Evolutionary conservation across 2,888 invertebrate species (phyloP).

Genomic region (Yponomeuta plumbellus): DNA sequence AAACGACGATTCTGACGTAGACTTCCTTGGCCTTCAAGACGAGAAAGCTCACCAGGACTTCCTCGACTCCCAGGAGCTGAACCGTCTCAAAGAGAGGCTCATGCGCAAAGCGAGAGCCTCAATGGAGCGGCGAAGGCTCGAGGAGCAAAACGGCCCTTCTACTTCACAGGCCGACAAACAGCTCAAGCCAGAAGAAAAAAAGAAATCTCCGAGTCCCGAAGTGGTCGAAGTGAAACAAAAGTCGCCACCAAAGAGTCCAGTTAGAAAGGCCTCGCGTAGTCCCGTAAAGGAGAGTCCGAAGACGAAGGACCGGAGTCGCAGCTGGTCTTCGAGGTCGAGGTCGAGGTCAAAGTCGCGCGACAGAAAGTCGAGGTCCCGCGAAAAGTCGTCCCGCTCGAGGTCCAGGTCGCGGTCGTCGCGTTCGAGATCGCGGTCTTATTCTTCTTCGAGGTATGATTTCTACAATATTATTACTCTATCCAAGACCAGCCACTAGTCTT

Average conservation of each 20-base stretch:
- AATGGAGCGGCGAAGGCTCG: conserved; percentile 40
- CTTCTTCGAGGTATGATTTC: conserved; percentile 61
- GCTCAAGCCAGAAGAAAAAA: conserved; percentile 15
- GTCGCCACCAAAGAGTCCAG: conserved; percentile 19
- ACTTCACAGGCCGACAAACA: conserved; percentile 34
- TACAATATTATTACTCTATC: too few relatives aligned
- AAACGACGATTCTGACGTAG: conserved; percentile 74
- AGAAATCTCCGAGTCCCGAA: conserved; percentile 4
- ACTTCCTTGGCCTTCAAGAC: conserved; percentile 62
- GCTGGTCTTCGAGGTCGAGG: conserved; percentile 40
- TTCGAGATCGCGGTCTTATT: conserved; percentile 60
- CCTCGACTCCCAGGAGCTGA: conserved; percentile 79
- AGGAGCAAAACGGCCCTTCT: conserved; percentile 43
- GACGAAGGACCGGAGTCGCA: conserved; percentile 30
- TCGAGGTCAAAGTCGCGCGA: conserved; percentile 44
- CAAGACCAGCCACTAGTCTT: too few relatives aligned
- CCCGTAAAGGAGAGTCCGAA: conserved; percentile 1
- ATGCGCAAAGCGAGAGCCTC: conserved; percentile 83
- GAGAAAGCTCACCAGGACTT: conserved; percentile 73
- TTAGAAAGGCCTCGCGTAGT: conserved; percentile 24
- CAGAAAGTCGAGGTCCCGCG: conserved; percentile 21
- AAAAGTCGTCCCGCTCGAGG: conserved; percentile 33
- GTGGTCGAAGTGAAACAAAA: conserved; percentile 8
- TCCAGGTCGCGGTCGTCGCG: conserved; percentile 33
- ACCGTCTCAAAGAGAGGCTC: conserved; percentile 80